Evolutionary conservation across 53 echinoderm and acorn worm genomes (phyloP).

Genomic region (Paracentrotus lividus): DNA sequence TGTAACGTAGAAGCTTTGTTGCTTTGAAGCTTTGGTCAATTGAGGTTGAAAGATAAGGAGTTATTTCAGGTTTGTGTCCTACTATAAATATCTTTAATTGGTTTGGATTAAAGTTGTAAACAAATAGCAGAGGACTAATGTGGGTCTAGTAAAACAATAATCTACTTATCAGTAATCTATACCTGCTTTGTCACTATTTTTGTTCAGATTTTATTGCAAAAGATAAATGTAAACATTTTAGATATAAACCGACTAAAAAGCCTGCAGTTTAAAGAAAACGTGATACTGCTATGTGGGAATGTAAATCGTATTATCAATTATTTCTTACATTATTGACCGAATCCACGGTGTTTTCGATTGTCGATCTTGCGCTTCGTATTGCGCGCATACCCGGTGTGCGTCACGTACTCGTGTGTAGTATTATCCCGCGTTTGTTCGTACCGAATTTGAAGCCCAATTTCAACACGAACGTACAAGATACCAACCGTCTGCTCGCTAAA

Average conservation of each 20-base stretch:
- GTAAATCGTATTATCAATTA: too few relatives aligned
- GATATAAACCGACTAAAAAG: too few relatives aligned
- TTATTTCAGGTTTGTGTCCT: neutral
- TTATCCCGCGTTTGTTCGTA: slow-evolving; percentile 43
- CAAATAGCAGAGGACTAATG: neutral
- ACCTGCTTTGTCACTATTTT: too few relatives aligned
- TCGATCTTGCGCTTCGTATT: slow-evolving; percentile 57
- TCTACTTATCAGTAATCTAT: too few relatives aligned
- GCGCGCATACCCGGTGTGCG: slow-evolving; percentile 52
- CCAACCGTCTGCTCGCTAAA: slow-evolving; percentile 41
- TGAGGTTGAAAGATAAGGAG: neutral
- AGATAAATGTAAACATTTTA: too few relatives aligned
- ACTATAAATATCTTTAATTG: slow-evolving; percentile 9
- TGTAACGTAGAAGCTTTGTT: too few relatives aligned
- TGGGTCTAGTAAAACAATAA: neutral
- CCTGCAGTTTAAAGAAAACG: too few relatives aligned
- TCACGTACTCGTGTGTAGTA: slow-evolving; percentile 52
- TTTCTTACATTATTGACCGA: too few relatives aligned
- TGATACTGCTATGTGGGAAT: too few relatives aligned
- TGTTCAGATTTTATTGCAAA: too few relatives aligned
- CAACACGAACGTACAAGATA: slow-evolving; percentile 46
- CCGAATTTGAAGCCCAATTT: slow-evolving; percentile 59
- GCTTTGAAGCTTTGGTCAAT: too few relatives aligned
- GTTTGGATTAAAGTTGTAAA: neutral
- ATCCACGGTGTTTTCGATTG: neutral